Evolutionary conservation across 2,888 invertebrate genomes (phyloP).

Genomic region (Artemia sinica): DNA sequence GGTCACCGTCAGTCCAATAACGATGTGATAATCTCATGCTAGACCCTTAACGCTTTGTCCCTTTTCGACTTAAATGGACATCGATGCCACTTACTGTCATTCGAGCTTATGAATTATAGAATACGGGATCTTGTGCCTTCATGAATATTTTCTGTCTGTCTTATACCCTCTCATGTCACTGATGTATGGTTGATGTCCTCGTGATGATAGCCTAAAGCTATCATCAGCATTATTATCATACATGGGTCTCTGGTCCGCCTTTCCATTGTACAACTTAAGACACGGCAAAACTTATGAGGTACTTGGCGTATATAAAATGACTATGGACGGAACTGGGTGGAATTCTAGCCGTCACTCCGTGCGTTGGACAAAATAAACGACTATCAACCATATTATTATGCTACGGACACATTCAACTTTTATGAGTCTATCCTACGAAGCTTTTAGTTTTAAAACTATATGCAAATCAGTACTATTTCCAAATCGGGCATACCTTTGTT

Average conservation of each 20-base stretch:
- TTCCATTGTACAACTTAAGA: neutral
- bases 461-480: too few relatives aligned
- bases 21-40: neutral
- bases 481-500: too few relatives aligned
- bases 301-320: neutral
- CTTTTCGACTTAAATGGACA: constrained; percentile 2
- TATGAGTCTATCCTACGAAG: too few relatives aligned
- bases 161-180: constrained; percentile 11
- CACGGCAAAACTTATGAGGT: constrained; percentile 12
- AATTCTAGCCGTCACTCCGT: neutral
- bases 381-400: too few relatives aligned
- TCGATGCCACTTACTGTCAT: constrained; percentile 13
- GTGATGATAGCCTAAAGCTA: neutral
- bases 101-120: constrained; percentile 12
- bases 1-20: neutral
- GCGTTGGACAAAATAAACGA: too few relatives aligned
- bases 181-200: constrained; percentile 14
- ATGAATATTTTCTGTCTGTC: constrained; percentile 8
- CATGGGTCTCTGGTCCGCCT: constrained; percentile 11
- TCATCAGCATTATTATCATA: constrained; percentile 8
- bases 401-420: too few relatives aligned
- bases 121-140: neutral
- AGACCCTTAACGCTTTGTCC: constrained; percentile 2
- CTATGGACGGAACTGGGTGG: constrained; percentile 3
- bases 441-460: too few relatives aligned